Percentiles rank a stretch among this genome's conserved stretches.
Evolutionary conservation across 2,797 vertebrate genomes (phyloP).

Genomic region (Anguilla marmorata): DNA sequence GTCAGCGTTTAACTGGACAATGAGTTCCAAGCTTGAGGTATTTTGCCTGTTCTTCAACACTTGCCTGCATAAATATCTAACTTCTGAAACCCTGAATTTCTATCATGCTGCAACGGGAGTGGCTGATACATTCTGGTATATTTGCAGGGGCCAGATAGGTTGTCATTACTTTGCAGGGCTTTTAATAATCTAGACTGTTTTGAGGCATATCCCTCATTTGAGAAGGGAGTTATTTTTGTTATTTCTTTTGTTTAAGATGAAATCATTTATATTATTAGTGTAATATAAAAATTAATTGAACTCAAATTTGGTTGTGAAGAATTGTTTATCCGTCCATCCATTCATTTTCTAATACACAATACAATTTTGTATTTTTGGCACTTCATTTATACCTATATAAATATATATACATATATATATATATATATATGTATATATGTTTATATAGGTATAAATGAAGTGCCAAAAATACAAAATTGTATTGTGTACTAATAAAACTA

Average conservation of each 20-base stretch:
- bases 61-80: background rate
- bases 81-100: too few species aligned
- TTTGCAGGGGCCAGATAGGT: background rate
- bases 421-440: too few species aligned
- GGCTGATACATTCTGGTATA: background rate
- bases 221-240: background rate
- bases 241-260: background rate
- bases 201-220: background rate
- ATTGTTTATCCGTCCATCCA: background rate
- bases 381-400: too few species aligned
- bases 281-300: background rate
- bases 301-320: background rate
- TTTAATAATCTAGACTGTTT: background rate
- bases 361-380: background rate
- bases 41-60: background rate
- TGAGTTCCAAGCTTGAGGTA: too few species aligned
- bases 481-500: background rate
- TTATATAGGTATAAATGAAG: too few species aligned
- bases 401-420: too few species aligned
- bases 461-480: background rate
- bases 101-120: background rate
- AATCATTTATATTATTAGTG: background rate
- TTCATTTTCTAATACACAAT: background rate
- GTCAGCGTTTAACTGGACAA: background rate
- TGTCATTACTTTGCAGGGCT: background rate